phyloP scores from a whole-genome alignment of 2,797 vertebrate species.

The Poeciliopsis turneri region DNA sequence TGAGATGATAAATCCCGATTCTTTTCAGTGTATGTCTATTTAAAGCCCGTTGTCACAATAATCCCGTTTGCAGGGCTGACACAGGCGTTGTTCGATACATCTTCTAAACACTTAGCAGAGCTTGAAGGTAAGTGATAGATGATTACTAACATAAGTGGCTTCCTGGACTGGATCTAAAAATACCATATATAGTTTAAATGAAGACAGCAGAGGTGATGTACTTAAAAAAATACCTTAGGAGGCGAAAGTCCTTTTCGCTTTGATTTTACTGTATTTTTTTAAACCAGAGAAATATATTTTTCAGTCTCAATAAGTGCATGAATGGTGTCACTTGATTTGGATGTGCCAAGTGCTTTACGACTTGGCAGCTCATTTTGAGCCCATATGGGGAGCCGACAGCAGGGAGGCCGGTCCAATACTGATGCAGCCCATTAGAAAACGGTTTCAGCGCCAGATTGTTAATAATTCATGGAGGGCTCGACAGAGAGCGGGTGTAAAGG shows the following conservation, averaged over 20 bases:
- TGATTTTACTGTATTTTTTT: neutral
- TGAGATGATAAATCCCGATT: neutral
- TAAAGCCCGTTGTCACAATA: neutral
- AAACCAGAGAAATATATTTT: slow-evolving; percentile 7
- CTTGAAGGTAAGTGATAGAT: slow-evolving; percentile 41
- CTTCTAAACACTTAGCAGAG: neutral
- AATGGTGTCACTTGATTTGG: slow-evolving; percentile 22
- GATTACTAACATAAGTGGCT: slow-evolving; percentile 52
- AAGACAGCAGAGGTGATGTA: slow-evolving; percentile 54
- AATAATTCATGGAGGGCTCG: slow-evolving; percentile 75
- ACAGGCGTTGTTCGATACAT: slow-evolving; percentile 16
- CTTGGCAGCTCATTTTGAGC: slow-evolving; percentile 9
- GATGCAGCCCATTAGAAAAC: slow-evolving; percentile 46
- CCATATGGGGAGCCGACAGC: slow-evolving; percentile 33
- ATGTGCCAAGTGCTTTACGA: slow-evolving; percentile 19
- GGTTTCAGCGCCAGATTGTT: slow-evolving; percentile 62
- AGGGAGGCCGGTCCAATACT: slow-evolving; percentile 30
- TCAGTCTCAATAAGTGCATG: slow-evolving; percentile 18
- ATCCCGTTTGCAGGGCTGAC: slow-evolving; percentile 6
- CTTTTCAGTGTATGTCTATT: neutral
- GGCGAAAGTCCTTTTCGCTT: neutral
- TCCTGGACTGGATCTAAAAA: slow-evolving; percentile 30
- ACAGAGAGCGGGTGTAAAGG: slow-evolving; percentile 58
- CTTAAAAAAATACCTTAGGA: neutral
- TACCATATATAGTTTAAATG: slow-evolving; percentile 23